Percentiles rank a stretch among this genome's conserved stretches.
These are phyloP conservation scores for Halcyon senegalensis DNA, from an alignment of 2,113 vertebrate species.

Conservation along the genomic window DNA sequence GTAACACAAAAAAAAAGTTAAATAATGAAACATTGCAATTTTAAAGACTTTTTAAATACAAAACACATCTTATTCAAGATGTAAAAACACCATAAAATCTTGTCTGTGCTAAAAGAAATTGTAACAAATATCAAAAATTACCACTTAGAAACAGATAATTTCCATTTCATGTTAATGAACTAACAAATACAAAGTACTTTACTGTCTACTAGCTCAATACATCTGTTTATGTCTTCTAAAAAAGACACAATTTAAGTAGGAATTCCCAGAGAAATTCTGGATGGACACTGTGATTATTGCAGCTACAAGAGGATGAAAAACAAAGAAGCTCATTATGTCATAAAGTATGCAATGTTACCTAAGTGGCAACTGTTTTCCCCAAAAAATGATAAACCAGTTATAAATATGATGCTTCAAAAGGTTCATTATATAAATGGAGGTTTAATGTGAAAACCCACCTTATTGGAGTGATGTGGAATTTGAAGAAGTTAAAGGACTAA, in stretches of 20 bases:
- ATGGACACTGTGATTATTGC: not conserved
- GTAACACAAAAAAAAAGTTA: constrained; percentile 33
- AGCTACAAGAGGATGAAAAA: not conserved
- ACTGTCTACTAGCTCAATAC: not conserved
- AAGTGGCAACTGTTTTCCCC: not conserved
- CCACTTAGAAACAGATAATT: not conserved
- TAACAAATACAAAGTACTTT: not conserved
- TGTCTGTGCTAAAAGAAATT: not conserved
- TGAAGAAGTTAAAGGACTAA: not conserved
- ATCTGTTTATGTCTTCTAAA: not conserved
- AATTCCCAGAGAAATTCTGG: not conserved
- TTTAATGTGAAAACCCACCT: not conserved
- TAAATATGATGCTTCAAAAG: not conserved
- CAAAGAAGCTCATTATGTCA: not conserved
- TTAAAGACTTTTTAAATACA: not conserved
- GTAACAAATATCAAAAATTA: not conserved
- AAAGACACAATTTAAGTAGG: not conserved
- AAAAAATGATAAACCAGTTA: not conserved
- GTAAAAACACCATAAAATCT: not conserved
- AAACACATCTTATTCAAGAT: not conserved
- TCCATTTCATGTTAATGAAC: not conserved
- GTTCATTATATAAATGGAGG: not conserved
- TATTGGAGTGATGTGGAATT: not conserved
- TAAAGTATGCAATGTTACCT: not conserved
- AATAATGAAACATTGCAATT: not conserved